Evolutionary conservation across 2,797 vertebrate species (phyloP), one percentile per base, ranked within the genome.

Genomic region (Phyllotis vaccarum): DNA sequence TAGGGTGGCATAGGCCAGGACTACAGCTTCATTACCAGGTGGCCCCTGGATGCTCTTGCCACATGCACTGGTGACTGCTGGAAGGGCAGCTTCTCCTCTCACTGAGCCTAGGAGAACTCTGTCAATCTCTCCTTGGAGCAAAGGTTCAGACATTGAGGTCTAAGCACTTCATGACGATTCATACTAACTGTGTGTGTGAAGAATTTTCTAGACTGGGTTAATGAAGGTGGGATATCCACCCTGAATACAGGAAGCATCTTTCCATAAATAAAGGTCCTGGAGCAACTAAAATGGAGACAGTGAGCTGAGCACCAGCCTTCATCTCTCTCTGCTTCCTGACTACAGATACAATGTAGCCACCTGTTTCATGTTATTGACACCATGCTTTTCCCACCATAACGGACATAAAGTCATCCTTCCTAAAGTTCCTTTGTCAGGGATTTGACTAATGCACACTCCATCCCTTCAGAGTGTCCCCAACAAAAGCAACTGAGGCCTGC

Each of bases 131-230:
- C 86, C 3, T 14, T 17, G 0, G 49, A 66, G 66, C 10, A 60
- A 0, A n/a, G 0, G 22, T 24, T 10, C 68, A 68, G 24, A 31
- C 14, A 49, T 0, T 2, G 37, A 29, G 21, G 66, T 6, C 17
- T 6, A 14, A 16, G 56, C 11, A 31, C 31, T 78, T 68, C 54
- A 54, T 52, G 64, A 6, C 16, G 64, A 37, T 54, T 54, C 21
- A 29, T 70, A 37, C 17, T 6, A 12, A 68, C 43, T 9, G 21
- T 37, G 11, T n/a, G 62, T 52, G 3, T 29, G 29, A 46, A 64
- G 24, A 4, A 27, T 62, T 85, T 49, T 52, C 62, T 66, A 66
- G 62, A 49, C 40, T 66, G 40, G 16, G 43, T 46, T 52, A 14
- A n/a, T 46, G 40, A 46, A 68, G 82, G 31, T 66, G 49, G 7